Evolutionary conservation across 2,888 invertebrate genomes (phyloP).

Genomic region (Caenorhabditis sp.): DNA sequence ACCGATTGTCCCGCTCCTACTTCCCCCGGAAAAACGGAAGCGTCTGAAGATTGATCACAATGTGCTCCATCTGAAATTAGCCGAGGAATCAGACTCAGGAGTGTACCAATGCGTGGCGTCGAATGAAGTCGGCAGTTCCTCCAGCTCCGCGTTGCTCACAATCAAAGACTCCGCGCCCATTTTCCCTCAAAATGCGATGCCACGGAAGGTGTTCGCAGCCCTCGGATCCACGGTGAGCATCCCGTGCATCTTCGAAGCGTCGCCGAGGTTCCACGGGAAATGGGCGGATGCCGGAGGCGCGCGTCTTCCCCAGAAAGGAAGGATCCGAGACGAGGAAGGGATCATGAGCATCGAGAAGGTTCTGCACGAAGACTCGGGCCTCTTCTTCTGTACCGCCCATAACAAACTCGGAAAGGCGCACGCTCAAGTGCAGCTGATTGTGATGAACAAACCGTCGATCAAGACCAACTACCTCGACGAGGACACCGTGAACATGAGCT

Average conservation of each 20-base stretch:
- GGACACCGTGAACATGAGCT: conserved; percentile 52
- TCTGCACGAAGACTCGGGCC: conserved; percentile 68
- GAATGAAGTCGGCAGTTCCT: conserved; percentile 63
- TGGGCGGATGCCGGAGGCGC: conserved; percentile 70
- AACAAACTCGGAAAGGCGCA: conserved; percentile 73
- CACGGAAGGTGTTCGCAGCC: conserved; percentile 70
- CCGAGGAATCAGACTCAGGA: conserved; percentile 67
- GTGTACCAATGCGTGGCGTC: conserved; percentile 70
- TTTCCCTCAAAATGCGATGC: conserved; percentile 74
- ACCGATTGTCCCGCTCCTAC: conserved; percentile 70
- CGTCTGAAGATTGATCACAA: conserved; percentile 66
- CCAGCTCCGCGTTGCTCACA: conserved; percentile 66
- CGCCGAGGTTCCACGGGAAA: conserved; percentile 66
- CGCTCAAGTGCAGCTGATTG: conserved; percentile 71
- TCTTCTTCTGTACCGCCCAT: conserved; percentile 74
- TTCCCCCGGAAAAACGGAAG: conserved; percentile 68
- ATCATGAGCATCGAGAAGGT: conserved; percentile 63
- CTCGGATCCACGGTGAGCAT: conserved; percentile 68
- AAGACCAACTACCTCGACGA: conserved; percentile 41
- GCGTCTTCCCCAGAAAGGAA: conserved; percentile 52
- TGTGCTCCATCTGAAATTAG: conserved; percentile 62
- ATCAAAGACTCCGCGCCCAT: conserved; percentile 68
- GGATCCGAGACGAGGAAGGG: conserved; percentile 63
- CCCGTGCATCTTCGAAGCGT: conserved; percentile 75
- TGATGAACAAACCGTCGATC: conserved; percentile 62